Percentiles rank a stretch among this genome's conserved stretches.
phyloP scores from a whole-genome alignment of 2,888 invertebrate species.

The Syritta pipiens region DNA sequence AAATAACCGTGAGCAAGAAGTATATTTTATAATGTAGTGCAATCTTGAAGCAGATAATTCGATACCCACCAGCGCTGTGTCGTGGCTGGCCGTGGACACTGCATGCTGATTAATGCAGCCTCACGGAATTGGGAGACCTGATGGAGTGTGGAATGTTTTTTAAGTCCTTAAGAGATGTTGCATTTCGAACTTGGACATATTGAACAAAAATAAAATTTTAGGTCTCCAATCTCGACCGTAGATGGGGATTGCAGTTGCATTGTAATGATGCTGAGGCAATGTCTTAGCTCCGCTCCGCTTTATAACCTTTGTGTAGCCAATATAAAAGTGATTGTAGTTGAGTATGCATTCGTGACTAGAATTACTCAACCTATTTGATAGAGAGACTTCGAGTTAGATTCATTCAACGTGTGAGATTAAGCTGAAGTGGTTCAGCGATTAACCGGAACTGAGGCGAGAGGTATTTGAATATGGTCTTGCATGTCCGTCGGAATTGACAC shows the following conservation, averaged over 20 bases:
- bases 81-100: conserved; percentile 11
- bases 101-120: conserved; percentile 6
- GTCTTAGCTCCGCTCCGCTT: conserved; percentile 33
- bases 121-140: not conserved
- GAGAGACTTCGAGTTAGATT: conserved; percentile 39
- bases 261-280: conserved; percentile 49
- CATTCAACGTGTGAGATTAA: conserved; percentile 21
- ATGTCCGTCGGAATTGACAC: conserved; percentile 33
- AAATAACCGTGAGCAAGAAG: conserved; percentile 38
- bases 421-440: conserved; percentile 37
- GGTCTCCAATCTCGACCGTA: not conserved
- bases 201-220: not conserved
- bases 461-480: conserved; percentile 48
- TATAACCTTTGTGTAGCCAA: conserved; percentile 28
- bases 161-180: conserved; percentile 46
- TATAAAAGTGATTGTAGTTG: conserved; percentile 64
- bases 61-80: conserved; percentile 38
- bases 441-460: conserved; percentile 56
- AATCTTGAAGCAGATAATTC: conserved; percentile 33
- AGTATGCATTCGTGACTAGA: conserved; percentile 62
- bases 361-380: conserved; percentile 38
- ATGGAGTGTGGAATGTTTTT: too few species aligned
- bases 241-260: conserved; percentile 26
- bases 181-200: not conserved
- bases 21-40: conserved; percentile 12